Percentiles rank a stretch among this genome's conserved stretches.
Evolutionary conservation across 2,113 vertebrate species (phyloP).

Genomic region (Peromyscus californicus): DNA sequence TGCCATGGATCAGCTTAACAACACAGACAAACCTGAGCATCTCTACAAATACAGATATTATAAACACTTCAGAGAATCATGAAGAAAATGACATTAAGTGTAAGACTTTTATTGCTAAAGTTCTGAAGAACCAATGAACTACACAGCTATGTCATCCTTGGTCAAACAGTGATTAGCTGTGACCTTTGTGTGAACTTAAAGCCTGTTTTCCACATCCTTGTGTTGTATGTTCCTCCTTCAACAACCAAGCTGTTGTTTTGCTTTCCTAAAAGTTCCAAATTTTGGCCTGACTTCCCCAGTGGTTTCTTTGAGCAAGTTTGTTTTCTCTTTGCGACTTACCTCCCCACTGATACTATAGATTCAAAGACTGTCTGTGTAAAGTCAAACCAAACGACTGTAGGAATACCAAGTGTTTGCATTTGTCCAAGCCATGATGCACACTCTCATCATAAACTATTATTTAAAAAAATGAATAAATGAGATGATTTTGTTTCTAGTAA

Average conservation of each 20-base stretch:
- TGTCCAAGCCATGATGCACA: background rate
- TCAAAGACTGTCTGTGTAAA: background rate
- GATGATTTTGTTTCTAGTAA: background rate
- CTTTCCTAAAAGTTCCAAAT: background rate
- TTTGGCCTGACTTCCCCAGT: background rate
- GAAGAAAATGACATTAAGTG: background rate
- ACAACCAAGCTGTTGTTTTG: background rate
- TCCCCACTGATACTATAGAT: background rate
- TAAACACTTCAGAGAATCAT: background rate
- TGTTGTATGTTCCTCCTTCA: background rate
- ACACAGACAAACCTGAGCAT: background rate
- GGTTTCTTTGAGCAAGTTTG: background rate
- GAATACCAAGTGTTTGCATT: background rate
- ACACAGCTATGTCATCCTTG: background rate
- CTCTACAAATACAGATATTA: background rate
- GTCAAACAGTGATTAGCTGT: background rate
- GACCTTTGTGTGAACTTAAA: background rate
- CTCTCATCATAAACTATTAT: background rate
- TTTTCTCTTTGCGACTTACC: background rate
- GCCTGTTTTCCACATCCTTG: background rate
- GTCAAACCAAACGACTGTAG: background rate
- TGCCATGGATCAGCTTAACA: background rate
- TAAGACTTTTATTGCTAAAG: background rate
- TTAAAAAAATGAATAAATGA: constrained; percentile 3
- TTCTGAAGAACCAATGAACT: background rate